Conservation (phyloP, 2,797 vertebrate species). For the Aeoliscus strigatus region DNA sequence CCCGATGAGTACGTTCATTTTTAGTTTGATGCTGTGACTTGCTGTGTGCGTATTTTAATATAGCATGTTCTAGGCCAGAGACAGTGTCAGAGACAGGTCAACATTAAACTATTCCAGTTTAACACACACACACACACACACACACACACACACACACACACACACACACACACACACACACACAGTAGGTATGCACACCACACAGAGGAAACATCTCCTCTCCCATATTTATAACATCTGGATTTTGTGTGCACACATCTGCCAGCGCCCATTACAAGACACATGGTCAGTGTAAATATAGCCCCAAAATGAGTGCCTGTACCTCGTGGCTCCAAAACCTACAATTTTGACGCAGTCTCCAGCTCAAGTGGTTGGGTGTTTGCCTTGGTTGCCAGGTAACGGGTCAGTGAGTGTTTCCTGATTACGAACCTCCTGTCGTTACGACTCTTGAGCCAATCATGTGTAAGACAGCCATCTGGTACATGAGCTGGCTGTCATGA, state of each 20-base stretch:
- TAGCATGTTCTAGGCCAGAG: slow-evolving; percentile 37
- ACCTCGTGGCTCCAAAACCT: slow-evolving; percentile 47
- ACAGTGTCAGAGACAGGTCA: slow-evolving; percentile 63
- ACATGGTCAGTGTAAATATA: slow-evolving; percentile 70
- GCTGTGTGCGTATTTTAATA: slow-evolving; percentile 28
- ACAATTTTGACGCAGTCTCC: slow-evolving; percentile 68
- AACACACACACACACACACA: slow-evolving; percentile 6
- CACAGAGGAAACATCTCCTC: slow-evolving; percentile 52
- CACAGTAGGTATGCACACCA: slow-evolving; percentile 8
- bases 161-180: neutral
- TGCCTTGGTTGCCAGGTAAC: slow-evolving; percentile 58
- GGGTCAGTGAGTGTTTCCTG: slow-evolving; percentile 33
- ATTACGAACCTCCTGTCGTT: slow-evolving; percentile 36
- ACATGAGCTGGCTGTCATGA: slow-evolving; percentile 12
- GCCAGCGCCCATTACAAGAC: slow-evolving; percentile 52
- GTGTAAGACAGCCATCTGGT: slow-evolving; percentile 28
- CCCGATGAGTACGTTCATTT: slow-evolving; percentile 5
- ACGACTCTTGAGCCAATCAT: slow-evolving; percentile 31
- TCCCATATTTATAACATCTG: slow-evolving; percentile 68
- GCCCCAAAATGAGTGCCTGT: slow-evolving; percentile 70
- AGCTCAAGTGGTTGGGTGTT: slow-evolving; percentile 59
- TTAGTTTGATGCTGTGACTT: neutral
- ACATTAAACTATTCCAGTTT: slow-evolving; percentile 23
- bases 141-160: neutral
- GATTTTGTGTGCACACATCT: slow-evolving; percentile 27